Evolutionary conservation across 2,888 invertebrate genomes (phyloP).

Genomic region (Cerastis rubricosa): DNA sequence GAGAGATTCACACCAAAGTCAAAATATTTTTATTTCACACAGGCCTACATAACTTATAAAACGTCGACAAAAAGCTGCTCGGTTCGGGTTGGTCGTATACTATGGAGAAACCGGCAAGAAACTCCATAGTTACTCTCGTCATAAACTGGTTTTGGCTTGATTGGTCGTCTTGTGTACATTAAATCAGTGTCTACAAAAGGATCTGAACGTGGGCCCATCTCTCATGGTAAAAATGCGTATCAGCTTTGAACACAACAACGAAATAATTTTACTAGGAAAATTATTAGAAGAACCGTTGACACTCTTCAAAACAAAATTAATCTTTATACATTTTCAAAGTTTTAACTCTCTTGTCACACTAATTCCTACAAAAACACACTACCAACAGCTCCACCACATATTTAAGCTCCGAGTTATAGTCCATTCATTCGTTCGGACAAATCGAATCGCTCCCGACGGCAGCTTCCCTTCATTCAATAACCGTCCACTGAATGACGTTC

Average conservation of each 20-base stretch:
- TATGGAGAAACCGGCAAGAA: no score
- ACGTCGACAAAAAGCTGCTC: no score
- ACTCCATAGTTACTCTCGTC: no score
- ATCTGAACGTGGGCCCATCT: background rate
- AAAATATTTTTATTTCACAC: no score
- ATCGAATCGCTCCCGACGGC: constrained; percentile 75
- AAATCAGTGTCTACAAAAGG: no score
- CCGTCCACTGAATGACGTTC: constrained; percentile 71
- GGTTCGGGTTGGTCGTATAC: no score
- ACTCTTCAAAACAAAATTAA: background rate
- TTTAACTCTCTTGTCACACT: constrained; percentile 42
- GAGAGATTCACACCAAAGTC: no score
- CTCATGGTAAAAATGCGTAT: background rate
- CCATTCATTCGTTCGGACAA: constrained; percentile 85
- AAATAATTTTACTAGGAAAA: background rate
- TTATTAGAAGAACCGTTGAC: background rate
- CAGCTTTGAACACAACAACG: background rate
- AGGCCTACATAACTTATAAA: no score
- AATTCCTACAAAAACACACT: constrained; percentile 51
- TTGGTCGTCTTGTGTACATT: no score
- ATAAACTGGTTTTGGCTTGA: no score
- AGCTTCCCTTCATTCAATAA: constrained; percentile 83
- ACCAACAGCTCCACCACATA: constrained; percentile 48
- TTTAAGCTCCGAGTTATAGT: constrained; percentile 79
- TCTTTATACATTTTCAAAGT: background rate